Percentiles rank a stretch among this genome's conserved stretches.
These are phyloP conservation scores for Dicycla oo DNA, from an alignment of 2,888 invertebrate genomes.

Conservation along the genomic window DNA sequence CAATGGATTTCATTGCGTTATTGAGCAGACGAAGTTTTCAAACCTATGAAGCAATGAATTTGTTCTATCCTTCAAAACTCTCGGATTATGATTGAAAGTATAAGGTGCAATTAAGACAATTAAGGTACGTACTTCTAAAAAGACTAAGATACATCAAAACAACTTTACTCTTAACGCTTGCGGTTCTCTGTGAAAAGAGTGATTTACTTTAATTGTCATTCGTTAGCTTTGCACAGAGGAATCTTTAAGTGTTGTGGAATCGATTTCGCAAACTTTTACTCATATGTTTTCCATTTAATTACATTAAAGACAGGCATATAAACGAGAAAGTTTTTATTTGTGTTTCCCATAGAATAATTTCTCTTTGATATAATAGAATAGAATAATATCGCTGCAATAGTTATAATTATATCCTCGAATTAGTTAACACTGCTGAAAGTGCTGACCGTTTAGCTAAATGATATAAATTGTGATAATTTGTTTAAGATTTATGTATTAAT, in stretches of 20 bases:
- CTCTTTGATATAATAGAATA: too few species aligned
- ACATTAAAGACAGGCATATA: slow-evolving; percentile 3
- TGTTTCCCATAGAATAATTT: slow-evolving; percentile 36
- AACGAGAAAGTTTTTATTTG: slow-evolving; percentile 43
- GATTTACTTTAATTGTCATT: slow-evolving; percentile 37
- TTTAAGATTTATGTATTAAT: too few species aligned
- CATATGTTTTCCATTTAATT: slow-evolving; percentile 43
- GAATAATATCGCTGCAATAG: neutral
- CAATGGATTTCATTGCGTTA: too few species aligned
- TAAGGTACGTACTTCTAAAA: too few species aligned
- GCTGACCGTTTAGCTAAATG: neutral
- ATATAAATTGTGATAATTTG: neutral
- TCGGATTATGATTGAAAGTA: too few species aligned
- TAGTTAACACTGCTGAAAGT: neutral
- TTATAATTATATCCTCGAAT: slow-evolving; percentile 7
- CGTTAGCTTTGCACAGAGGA: slow-evolving; percentile 25
- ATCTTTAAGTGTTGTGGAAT: slow-evolving; percentile 44
- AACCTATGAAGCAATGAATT: too few species aligned
- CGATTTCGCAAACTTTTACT: slow-evolving; percentile 56
- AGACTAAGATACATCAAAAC: neutral
- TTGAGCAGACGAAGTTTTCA: too few species aligned
- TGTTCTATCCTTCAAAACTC: too few species aligned
- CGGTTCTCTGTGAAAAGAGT: slow-evolving; percentile 20
- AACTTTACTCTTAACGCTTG: neutral
- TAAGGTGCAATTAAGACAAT: too few species aligned